Evolutionary conservation across 1,140 invertebrate genomes (phyloP).

Genomic region (Acromyrmex charruanus): DNA sequence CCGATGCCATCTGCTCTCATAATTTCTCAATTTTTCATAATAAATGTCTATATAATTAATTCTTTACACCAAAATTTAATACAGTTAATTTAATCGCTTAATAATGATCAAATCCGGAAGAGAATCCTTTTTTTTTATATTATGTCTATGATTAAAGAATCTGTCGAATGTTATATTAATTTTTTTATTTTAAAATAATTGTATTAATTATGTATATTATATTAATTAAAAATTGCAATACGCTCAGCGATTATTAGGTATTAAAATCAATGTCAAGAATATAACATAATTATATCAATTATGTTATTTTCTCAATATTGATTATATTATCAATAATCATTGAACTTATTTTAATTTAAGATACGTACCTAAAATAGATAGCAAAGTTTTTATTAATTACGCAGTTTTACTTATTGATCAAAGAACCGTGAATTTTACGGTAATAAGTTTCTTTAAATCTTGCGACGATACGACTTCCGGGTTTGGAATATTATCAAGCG

Average conservation of each 20-base stretch:
- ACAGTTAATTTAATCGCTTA: not conserved
- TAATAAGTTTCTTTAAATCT: constrained; percentile 3
- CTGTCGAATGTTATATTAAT: not conserved
- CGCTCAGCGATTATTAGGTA: too few species aligned
- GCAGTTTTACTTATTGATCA: constrained; percentile 2
- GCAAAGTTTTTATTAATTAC: not conserved
- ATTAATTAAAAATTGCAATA: too few species aligned
- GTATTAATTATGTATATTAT: not conserved
- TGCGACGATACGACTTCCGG: not conserved
- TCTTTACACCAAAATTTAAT: not conserved
- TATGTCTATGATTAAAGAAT: not conserved
- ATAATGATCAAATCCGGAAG: not conserved
- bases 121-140: not conserved
- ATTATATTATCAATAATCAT: constrained; percentile 2
- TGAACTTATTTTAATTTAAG: not conserved
- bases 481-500: not conserved
- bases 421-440: not conserved
- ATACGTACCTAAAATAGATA: not conserved
- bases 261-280: too few species aligned
- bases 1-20: not conserved
- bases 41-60: not conserved
- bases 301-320: not conserved
- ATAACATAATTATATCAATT: not conserved
- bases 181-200: not conserved
- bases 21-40: not conserved